Percentiles rank a stretch among this genome's conserved stretches.
These are phyloP conservation scores for Momotus momota DNA, from an alignment of 2,797 vertebrate genomes.

Conservation along the genomic window DNA sequence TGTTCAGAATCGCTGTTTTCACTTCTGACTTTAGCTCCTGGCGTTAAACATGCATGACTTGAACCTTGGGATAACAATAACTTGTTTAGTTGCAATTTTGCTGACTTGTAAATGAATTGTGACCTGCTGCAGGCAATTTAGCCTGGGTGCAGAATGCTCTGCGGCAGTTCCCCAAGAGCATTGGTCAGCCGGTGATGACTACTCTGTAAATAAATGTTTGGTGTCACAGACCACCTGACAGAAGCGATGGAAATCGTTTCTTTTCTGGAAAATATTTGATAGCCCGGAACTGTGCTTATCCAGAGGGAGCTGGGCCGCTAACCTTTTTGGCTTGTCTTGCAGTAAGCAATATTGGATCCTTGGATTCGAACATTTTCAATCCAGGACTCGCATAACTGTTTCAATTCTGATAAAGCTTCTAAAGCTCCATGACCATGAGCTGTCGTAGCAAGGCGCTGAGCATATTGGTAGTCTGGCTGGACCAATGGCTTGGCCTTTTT, in stretches of 20 bases:
- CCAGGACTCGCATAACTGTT: neutral
- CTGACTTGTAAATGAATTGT: conserved; percentile 56
- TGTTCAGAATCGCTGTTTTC: neutral
- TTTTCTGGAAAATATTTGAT: neutral
- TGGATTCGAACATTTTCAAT: neutral
- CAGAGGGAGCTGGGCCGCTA: neutral
- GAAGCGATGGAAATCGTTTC: neutral
- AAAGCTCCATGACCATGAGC: neutral
- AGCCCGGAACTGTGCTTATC: neutral
- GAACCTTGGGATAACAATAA: conserved; percentile 53
- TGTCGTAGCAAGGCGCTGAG: neutral
- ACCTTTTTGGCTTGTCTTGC: neutral
- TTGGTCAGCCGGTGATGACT: conserved; percentile 53
- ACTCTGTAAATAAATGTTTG: neutral
- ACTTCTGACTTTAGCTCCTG: neutral
- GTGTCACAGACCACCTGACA: neutral
- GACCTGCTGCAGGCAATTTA: conserved; percentile 33
- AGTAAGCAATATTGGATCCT: neutral
- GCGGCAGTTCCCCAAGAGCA: conserved; percentile 45
- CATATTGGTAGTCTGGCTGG: neutral
- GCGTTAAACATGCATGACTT: conserved; percentile 52
- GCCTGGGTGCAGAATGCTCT: conserved; percentile 25
- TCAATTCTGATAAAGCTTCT: neutral
- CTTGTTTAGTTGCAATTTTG: conserved; percentile 35
- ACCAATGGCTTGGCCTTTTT: neutral